Base-by-base conservation (phyloP, 2,888 invertebrate species). In the Brenthis hecate region DNA sequence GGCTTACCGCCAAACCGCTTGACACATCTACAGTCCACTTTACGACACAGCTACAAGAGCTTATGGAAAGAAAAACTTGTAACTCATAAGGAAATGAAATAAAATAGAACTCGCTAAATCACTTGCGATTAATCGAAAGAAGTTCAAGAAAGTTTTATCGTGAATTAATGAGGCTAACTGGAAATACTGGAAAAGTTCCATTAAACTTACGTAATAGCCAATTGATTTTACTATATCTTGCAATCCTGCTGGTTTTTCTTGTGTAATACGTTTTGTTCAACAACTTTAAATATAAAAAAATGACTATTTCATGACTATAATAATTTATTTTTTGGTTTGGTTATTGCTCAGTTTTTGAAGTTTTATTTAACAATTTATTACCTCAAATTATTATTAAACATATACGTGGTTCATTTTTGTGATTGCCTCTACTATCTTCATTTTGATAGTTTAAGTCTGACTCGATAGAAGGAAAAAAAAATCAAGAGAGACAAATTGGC, bases 11-110 rank as follows among this genome's bases (percentile, higher is more conserved):
- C 88, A 88, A 77, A 68, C 79, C 80, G 73, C 85, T 86, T 81
- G 77, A 81, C 81, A 81, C 81, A 78, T 82, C 80, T 81, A 85
- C 85, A 84, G 79, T 80, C 82, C 85, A 83, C 86, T 87, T 75
- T 80, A 81, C 77, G 75, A 69, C 74, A 64, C 66, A 72, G 69
- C 68, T 71, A 73, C 68, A 60, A 72, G 63, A 58, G 55, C 55
- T 48, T 36, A 61, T 48, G 48, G 61, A 14, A 51, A 57, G 65
- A 56, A 55, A 69, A 67, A 69, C 55, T 68, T 67, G 64, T 70
- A 67, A 67, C 43, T 67, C 64, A 60, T 60, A 70, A 57, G 55
- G 63, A 64, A 70, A 60, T 56, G 58, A 43, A 70, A 63, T 58
- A 63, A 62, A 58, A 19, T 56, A 56, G 48, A 60, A 58, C 63